A percentile compares a stretch with the other conserved stretches of the same genome.
Evolutionary conservation across 2,888 invertebrate species (phyloP).

Genomic region (Lepeophtheirus nordmannii): DNA sequence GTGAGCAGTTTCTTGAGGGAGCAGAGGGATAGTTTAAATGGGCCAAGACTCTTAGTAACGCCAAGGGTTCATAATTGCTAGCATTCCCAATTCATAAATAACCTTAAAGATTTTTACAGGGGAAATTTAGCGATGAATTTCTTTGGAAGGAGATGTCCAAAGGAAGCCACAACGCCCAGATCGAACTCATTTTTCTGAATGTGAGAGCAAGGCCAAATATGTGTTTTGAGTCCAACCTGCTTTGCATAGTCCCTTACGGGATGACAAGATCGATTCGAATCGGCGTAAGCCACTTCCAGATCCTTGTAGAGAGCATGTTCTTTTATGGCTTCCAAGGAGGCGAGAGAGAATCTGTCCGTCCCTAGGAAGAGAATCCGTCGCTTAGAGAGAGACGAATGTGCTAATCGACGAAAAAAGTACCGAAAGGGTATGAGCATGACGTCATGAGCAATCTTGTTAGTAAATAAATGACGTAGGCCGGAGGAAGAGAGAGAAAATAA

Average conservation of each 20-base stretch:
- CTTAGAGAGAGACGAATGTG: conserved; percentile 31
- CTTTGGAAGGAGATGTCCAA: conserved; percentile 74
- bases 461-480: neutral
- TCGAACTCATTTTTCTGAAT: conserved; percentile 46
- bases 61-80: too few relatives aligned
- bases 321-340: conserved; percentile 51
- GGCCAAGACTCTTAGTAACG: too few relatives aligned
- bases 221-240: conserved; percentile 43
- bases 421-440: conserved; percentile 21
- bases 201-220: conserved; percentile 47
- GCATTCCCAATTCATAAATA: too few relatives aligned
- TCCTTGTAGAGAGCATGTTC: conserved; percentile 39
- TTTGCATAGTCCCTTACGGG: conserved; percentile 52
- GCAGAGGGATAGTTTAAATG: too few relatives aligned
- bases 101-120: conserved; percentile 45
- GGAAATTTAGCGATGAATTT: conserved; percentile 58
- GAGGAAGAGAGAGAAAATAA: too few relatives aligned
- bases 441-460: conserved; percentile 1
- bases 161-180: conserved; percentile 77
- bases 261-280: conserved; percentile 45
- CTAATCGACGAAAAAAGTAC: conserved; percentile 24
- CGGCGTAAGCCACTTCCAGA: conserved; percentile 53
- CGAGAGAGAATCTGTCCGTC: conserved; percentile 62
- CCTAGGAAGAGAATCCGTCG: conserved; percentile 69
- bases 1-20: too few relatives aligned